A percentile compares a stretch with the other conserved stretches of the same genome.
These are phyloP conservation scores for Petrolisthes cinctipes DNA, from an alignment of 2,888 invertebrate genomes.

Conservation along the genomic window DNA sequence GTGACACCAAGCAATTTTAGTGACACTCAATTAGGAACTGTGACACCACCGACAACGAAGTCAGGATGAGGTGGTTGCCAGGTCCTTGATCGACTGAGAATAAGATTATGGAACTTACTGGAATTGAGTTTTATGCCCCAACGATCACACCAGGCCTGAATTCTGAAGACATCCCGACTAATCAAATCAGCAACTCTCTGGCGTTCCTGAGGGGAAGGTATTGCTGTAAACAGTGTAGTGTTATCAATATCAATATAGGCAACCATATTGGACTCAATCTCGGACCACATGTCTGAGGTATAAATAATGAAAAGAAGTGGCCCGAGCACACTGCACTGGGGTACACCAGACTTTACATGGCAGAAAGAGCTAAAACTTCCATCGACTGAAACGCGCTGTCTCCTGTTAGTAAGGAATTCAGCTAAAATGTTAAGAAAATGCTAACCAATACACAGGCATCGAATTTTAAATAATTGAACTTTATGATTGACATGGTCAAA, in stretches of 20 bases:
- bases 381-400: not conserved
- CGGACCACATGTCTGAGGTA: too few species aligned
- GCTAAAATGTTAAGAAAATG: not conserved
- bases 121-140: constrained; percentile 20
- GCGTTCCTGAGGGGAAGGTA: too few species aligned
- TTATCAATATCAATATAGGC: too few species aligned
- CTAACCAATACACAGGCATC: not conserved
- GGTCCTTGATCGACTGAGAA: constrained; percentile 22
- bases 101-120: constrained; percentile 24
- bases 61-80: not conserved
- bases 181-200: too few species aligned
- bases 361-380: not conserved
- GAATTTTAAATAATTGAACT: not conserved
- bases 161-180: too few species aligned
- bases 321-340: too few species aligned
- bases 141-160: too few species aligned
- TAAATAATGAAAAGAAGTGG: too few species aligned
- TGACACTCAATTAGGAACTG: not conserved
- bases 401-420: not conserved
- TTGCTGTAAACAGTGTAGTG: too few species aligned
- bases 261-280: too few species aligned
- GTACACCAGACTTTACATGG: too few species aligned
- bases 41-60: not conserved
- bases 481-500: not conserved
- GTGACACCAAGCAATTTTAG: not conserved